phyloP scores from a whole-genome alignment of 2,888 invertebrate genomes.

The Erynnis tages region DNA sequence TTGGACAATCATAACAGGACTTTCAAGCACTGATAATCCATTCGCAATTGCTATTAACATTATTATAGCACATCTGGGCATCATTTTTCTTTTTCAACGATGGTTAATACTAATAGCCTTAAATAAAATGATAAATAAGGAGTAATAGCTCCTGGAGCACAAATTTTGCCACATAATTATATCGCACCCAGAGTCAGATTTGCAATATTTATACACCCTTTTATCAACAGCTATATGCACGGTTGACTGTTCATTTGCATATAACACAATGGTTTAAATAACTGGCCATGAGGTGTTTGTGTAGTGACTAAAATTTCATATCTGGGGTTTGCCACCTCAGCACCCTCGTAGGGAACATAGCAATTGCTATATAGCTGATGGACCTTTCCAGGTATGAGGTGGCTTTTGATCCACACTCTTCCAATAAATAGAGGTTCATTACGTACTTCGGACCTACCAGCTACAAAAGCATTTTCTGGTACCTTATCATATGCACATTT shows the following conservation, averaged over 20 bases:
- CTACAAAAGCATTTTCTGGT: slow-evolving; percentile 84
- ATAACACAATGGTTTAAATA: neutral
- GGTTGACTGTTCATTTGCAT: slow-evolving; percentile 9
- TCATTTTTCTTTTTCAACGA: too few relatives aligned
- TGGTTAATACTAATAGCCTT: too few relatives aligned
- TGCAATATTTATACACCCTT: neutral
- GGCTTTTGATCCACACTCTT: slow-evolving; percentile 85
- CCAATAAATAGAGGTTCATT: slow-evolving; percentile 82
- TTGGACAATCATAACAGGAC: too few relatives aligned
- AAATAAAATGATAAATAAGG: too few relatives aligned
- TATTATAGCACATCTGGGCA: too few relatives aligned
- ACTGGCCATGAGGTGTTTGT: neutral
- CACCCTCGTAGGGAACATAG: slow-evolving; percentile 82
- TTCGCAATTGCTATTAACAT: too few relatives aligned
- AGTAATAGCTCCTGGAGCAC: too few relatives aligned
- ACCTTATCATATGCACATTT: slow-evolving; percentile 77
- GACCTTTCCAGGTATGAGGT: slow-evolving; percentile 88
- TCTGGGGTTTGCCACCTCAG: slow-evolving; percentile 37
- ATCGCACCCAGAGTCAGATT: neutral
- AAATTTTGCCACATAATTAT: too few relatives aligned
- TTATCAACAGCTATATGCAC: neutral
- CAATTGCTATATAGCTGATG: slow-evolving; percentile 83
- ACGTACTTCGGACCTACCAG: slow-evolving; percentile 75
- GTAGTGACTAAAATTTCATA: slow-evolving; percentile 48
- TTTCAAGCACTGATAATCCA: too few relatives aligned